Base-by-base conservation (phyloP, 2,797 vertebrate species). In the Sebastes hubbsi region DNA sequence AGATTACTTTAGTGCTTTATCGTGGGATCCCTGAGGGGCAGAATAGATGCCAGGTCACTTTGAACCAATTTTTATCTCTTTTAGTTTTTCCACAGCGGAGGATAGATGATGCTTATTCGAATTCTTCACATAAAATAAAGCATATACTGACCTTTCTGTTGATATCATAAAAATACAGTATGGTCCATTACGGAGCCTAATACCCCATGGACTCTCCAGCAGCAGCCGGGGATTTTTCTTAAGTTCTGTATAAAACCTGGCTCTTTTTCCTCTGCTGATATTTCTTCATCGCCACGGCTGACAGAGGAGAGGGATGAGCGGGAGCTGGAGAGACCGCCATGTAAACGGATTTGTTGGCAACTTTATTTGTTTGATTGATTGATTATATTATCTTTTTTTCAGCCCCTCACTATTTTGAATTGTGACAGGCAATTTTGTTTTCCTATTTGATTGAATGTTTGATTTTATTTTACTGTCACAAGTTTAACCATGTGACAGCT, bases 1-100 rank as follows among this genome's bases (percentile, higher is more conserved):
- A 92, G 86, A 94, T 93, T 92, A 92, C 92, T 95, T 95, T 95
- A 95, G 91, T 88, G 93, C 90, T 91, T 94, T 91, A 93, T 94
- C 78, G 80, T 78, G 69, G 82, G 87, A 90, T 91, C 92, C 91
- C 91, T 75, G 62, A 88, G 91, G 91, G 92, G 82, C 73, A 77
- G 77, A 87, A 87, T 78, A 85, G 86, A 90, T 82, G 85, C 91
- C 88, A 91, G 93, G 93, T 94, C 91, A 96, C 94, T 94, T 94
- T 95, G 91, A 95, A 95, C 77, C 91, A 91, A 87, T 94, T 92
- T 92, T 93, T 92, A 91, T 93, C 89, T 94, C 80, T 85, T 90
- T 92, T 79, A 82, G 86, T 78, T 89, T 94, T 94, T 94, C 90
- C 92, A 93, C 93, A 88, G 85, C 87, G 62, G 67, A 89, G 86